These are phyloP conservation scores for Cercopithecus mona DNA, from an alignment of 2,113 vertebrate genomes.

Conservation along the genomic window DNA sequence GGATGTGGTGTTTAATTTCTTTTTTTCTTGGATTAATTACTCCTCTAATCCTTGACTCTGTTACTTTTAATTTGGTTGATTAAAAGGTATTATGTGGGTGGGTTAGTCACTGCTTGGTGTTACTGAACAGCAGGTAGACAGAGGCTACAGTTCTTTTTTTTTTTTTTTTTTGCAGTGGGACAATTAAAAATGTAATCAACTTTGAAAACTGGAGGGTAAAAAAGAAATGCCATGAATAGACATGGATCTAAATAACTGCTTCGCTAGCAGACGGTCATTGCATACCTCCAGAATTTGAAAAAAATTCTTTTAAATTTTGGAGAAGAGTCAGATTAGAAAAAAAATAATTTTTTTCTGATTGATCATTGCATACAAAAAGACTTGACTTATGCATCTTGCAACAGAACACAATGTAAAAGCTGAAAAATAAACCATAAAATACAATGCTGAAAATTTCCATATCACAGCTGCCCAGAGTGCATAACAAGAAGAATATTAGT, in stretches of 20 bases:
- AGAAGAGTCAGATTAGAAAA: slow-evolving; percentile 42
- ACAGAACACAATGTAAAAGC: slow-evolving; percentile 68
- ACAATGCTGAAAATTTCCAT: slow-evolving; percentile 83
- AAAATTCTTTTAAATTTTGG: slow-evolving; percentile 70
- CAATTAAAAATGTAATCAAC: slow-evolving; percentile 74
- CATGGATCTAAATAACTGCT: slow-evolving; percentile 14
- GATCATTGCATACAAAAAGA: slow-evolving; percentile 68
- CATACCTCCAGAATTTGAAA: slow-evolving; percentile 40
- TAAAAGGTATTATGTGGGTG: slow-evolving; percentile 56
- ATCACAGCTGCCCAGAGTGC: slow-evolving; percentile 85
- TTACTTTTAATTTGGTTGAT: slow-evolving; percentile 68
- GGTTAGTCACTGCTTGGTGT: background rate
- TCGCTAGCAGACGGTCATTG: slow-evolving; percentile 11
- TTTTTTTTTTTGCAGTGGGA: slow-evolving; percentile 26
- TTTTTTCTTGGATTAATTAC: slow-evolving; percentile 46
- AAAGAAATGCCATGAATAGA: slow-evolving; percentile 52
- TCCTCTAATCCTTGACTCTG: slow-evolving; percentile 66
- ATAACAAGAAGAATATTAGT: slow-evolving; percentile 88
- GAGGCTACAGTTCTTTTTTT: slow-evolving; percentile 52
- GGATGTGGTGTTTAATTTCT: slow-evolving; percentile 41
- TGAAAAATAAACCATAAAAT: slow-evolving; percentile 77
- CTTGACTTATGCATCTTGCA: slow-evolving; percentile 61
- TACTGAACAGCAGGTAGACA: slow-evolving; percentile 55
- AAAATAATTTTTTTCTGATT: slow-evolving; percentile 74
- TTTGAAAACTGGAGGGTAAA: slow-evolving; percentile 62